Evolutionary conservation across 2,888 invertebrate species (phyloP).

Genomic region (Ernsta delagoae): DNA sequence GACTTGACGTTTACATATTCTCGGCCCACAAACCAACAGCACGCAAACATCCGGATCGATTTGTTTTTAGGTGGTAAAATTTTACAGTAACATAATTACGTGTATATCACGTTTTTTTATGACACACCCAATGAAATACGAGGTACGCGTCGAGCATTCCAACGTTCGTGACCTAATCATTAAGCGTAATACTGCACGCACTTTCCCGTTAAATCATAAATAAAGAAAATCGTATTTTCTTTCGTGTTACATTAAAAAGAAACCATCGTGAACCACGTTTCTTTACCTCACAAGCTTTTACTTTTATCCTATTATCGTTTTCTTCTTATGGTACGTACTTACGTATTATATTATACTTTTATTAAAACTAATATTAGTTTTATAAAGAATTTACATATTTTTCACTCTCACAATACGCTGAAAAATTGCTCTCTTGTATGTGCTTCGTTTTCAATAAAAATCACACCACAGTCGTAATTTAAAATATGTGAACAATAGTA

Average conservation of each 20-base stretch:
- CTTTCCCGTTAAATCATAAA: constrained; percentile 7
- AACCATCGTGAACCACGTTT: background rate
- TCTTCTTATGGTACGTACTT: too few relatives aligned
- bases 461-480: background rate
- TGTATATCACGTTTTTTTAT: constrained; percentile 19
- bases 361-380: too few relatives aligned
- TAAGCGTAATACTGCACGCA: constrained; percentile 13
- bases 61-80: constrained; percentile 24
- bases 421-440: background rate
- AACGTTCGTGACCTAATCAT: constrained; percentile 13
- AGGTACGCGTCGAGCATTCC: constrained; percentile 1
- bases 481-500: background rate
- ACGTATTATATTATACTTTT: too few relatives aligned
- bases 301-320: too few relatives aligned
- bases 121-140: constrained; percentile 14
- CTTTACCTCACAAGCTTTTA: background rate
- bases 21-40: constrained; percentile 15
- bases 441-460: background rate
- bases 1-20: background rate
- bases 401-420: background rate
- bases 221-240: background rate
- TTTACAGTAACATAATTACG: constrained; percentile 26
- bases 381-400: too few relatives aligned
- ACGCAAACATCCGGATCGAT: constrained; percentile 16
- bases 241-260: background rate